phyloP scores from a whole-genome alignment of 2,113 vertebrate genomes.

The Anser brachyrhynchus region DNA sequence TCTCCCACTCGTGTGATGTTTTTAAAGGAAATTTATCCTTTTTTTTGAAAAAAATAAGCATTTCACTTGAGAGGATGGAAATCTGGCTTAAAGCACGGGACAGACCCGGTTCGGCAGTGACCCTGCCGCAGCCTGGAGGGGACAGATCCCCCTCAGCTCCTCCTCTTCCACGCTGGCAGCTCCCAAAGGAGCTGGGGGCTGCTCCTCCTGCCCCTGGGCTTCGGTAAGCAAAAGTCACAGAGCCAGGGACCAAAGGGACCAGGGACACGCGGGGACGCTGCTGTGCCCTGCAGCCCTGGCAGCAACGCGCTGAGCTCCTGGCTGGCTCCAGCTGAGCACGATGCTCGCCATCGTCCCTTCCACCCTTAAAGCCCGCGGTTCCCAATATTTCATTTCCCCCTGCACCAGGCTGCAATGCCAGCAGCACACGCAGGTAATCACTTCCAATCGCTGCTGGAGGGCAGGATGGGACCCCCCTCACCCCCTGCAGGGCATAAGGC shows the following conservation, averaged over 20 bases:
- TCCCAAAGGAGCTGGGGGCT: neutral
- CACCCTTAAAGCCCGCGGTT: neutral
- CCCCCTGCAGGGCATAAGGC: neutral
- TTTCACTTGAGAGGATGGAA: neutral
- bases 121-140: neutral
- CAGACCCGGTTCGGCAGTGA: neutral
- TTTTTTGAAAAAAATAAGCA: too few relatives aligned
- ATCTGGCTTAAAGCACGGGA: neutral
- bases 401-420: neutral
- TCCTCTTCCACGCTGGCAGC: neutral
- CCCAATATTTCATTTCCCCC: neutral
- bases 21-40: neutral
- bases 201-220: neutral
- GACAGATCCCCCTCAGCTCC: neutral
- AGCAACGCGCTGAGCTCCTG: neutral
- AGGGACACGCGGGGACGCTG: neutral
- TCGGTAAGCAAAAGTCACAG: neutral
- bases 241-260: neutral
- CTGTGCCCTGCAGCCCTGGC: neutral
- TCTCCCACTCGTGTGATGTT: neutral
- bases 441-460: neutral
- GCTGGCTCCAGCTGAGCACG: fast-evolving
- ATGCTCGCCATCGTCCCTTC: neutral
- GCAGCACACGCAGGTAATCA: neutral
- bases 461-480: neutral